phyloP scores from a whole-genome alignment of 2,113 vertebrate species.

The Cyprinodon brontotheroides region DNA sequence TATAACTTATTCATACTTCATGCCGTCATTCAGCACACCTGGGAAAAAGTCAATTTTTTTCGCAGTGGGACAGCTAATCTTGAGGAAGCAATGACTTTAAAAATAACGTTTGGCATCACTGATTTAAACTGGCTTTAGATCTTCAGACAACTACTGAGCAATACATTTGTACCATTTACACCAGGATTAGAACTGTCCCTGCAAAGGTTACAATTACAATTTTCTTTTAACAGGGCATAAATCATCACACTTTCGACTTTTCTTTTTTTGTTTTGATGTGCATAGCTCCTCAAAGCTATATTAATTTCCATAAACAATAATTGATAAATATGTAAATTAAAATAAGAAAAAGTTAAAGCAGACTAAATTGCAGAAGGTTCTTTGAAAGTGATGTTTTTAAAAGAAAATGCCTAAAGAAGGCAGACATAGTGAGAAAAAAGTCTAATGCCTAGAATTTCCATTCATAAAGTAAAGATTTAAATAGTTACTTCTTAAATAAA shows the following conservation, averaged over 20 bases:
- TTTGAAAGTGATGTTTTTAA: background rate
- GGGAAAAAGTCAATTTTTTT: conserved; percentile 50
- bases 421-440: background rate
- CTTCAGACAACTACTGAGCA: background rate
- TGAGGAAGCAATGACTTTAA: conserved; percentile 42
- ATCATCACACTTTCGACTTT: background rate
- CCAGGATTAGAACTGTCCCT: background rate
- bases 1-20: conserved; percentile 73
- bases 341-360: background rate
- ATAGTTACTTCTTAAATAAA: no score
- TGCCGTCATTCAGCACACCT: conserved; percentile 48
- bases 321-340: background rate
- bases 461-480: no score
- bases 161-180: conserved; percentile 3
- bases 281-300: background rate
- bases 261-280: background rate
- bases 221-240: background rate
- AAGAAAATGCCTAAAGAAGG: no score
- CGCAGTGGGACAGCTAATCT: conserved; percentile 35
- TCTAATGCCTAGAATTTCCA: background rate
- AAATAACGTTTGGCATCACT: conserved; percentile 46
- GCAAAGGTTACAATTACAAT: conserved; percentile 23
- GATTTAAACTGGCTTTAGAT: conserved; percentile 6
- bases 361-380: background rate
- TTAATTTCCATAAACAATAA: background rate